phyloP scores from a whole-genome alignment of 2,888 invertebrate genomes.

The Gastrophysa polygoni region DNA sequence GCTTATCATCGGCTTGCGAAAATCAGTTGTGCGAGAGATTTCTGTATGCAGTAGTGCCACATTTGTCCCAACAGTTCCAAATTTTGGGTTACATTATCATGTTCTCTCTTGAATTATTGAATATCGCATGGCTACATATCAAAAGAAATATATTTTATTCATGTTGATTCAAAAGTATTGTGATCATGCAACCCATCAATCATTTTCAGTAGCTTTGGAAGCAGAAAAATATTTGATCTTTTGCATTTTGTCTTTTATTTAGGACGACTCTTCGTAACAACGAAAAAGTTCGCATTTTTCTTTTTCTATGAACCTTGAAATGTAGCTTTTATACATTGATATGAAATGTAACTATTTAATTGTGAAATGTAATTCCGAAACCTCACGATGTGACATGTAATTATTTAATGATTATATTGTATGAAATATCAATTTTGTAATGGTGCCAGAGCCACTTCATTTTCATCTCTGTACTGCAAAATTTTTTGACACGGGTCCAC shows the following conservation, averaged over 20 bases:
- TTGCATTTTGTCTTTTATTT: slow-evolving; percentile 53
- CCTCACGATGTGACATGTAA: slow-evolving; percentile 47
- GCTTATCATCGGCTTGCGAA: slow-evolving; percentile 34
- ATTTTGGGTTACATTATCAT: slow-evolving; percentile 48
- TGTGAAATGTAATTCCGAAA: slow-evolving; percentile 41
- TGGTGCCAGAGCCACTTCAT: slow-evolving; percentile 33
- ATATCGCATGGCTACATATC: slow-evolving; percentile 23
- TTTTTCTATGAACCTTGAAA: slow-evolving; percentile 36
- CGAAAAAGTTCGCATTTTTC: slow-evolving; percentile 37
- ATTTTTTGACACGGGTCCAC: slow-evolving; percentile 49
- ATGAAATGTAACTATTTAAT: slow-evolving; percentile 43
- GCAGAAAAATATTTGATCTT: slow-evolving; percentile 49
- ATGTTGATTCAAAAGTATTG: slow-evolving; percentile 8
- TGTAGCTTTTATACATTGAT: slow-evolving; percentile 39
- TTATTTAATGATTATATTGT: slow-evolving; percentile 43
- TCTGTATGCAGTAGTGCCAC: slow-evolving; percentile 52
- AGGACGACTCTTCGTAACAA: slow-evolving; percentile 49
- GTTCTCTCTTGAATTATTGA: slow-evolving; percentile 12
- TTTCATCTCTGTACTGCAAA: slow-evolving; percentile 54
- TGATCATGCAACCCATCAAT: slow-evolving; percentile 45
- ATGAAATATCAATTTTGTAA: slow-evolving; percentile 32
- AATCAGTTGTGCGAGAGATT: slow-evolving; percentile 31
- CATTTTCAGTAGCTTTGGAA: slow-evolving; percentile 49
- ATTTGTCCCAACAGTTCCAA: slow-evolving; percentile 53
- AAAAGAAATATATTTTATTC: slow-evolving; percentile 3